Conservation (phyloP, 2,888 invertebrate species). For the Axea sp. region DNA sequence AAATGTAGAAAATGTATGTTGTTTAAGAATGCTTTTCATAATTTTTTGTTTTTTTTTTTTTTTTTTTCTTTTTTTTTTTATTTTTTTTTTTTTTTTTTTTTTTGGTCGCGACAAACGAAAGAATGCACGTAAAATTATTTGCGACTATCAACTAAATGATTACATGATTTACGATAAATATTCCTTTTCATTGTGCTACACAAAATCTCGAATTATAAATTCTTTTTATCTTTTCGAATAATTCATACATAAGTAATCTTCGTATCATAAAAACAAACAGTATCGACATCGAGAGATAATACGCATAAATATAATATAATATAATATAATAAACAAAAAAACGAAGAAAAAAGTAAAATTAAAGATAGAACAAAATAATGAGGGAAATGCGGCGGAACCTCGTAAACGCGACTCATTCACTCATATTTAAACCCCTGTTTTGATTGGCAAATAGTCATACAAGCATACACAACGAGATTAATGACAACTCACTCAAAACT, state of each 20-base stretch:
- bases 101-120: constrained; percentile 36
- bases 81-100: constrained; percentile 8
- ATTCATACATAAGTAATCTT: constrained; percentile 33
- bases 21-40: too few relatives aligned
- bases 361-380: constrained; percentile 13
- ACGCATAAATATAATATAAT: constrained; percentile 38
- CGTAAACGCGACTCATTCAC: constrained; percentile 31
- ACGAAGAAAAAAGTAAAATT: background rate
- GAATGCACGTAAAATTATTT: constrained; percentile 49
- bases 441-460: constrained; percentile 54
- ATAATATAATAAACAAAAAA: background rate
- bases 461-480: constrained; percentile 48
- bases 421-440: constrained; percentile 35
- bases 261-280: constrained; percentile 49
- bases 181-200: constrained; percentile 51
- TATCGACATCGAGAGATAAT: constrained; percentile 49
- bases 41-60: too few relatives aligned
- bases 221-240: constrained; percentile 33
- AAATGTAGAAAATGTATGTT: too few relatives aligned
- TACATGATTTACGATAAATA: constrained; percentile 72
- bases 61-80: too few relatives aligned
- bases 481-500: constrained; percentile 40
- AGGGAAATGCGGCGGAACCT: constrained; percentile 42
- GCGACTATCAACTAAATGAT: constrained; percentile 72
- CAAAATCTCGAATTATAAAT: constrained; percentile 39